Evolutionary conservation across 2,888 invertebrate genomes (phyloP), one percentile per base, ranked within the genome.

Genomic region (Sussaba pulchella): DNA sequence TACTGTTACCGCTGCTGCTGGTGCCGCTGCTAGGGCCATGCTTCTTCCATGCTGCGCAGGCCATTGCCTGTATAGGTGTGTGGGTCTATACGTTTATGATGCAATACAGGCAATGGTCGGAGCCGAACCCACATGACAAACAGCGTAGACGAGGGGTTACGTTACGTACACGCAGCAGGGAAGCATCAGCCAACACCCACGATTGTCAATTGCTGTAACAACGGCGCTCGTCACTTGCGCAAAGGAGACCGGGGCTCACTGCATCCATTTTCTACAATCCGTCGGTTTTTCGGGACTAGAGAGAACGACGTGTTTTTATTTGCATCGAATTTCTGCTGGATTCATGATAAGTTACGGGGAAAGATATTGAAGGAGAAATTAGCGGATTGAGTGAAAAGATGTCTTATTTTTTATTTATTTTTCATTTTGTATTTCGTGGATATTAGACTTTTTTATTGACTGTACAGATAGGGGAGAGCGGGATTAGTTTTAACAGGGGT

Each of bases 1-100:
- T 59, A 31, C 66, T 54, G 64, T 24, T 24, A 24, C 52, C 12
- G 21, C 57, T 45, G 63, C 72, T 50, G 47, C 73, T 77, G 12
- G 39, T 69, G 24, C 39, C 52, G 43, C 43, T 26, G 17, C 57
- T 70, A 17, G 54, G 12, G 31, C 69, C 24, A 41, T 41, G 61
- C 41, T 5, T 41, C 41, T 61, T 19, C 17, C n/a, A 43, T 43
- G n/a, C 12, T 2, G 6, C 9, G 10, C 43, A 43, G 12, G 10
- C 2, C 12, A 43, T 12, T 43, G 31, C 31, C 31, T 31, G 14
- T 54, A 26, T 54, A 14, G 4, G 24, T 24, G 5, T 54, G 24
- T 54, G 24, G 17, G 19, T 57, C 10, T 43, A 43, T 43, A n/a
- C 4, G n/a, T 43, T 1, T 43, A 57, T 57, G 54, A 14, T 14